phyloP scores from a whole-genome alignment of 2,113 vertebrate species.

The Rutilus rutilus region DNA sequence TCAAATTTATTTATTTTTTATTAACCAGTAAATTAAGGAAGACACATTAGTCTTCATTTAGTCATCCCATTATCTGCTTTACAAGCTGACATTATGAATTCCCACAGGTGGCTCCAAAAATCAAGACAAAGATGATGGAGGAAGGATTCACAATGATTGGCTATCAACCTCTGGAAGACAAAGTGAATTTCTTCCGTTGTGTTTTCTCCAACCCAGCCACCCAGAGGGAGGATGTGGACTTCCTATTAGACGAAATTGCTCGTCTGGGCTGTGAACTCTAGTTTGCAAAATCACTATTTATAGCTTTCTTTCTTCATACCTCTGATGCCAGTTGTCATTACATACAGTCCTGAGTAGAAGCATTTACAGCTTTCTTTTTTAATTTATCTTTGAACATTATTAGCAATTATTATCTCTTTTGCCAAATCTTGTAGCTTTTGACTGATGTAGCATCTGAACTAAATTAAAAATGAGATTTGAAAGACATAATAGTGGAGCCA shows the following conservation, averaged over 20 bases:
- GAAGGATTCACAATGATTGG: conserved; percentile 67
- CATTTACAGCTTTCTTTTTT: neutral
- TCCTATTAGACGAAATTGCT: conserved; percentile 73
- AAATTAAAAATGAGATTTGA: neutral
- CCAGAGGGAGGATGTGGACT: conserved; percentile 70
- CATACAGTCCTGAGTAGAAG: neutral
- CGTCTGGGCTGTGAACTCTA: conserved; percentile 68
- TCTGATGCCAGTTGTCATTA: neutral
- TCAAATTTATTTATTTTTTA: too few species aligned
- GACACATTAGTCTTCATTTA: neutral
- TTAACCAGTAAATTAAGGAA: neutral
- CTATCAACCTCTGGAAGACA: conserved; percentile 69
- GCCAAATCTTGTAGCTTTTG: neutral
- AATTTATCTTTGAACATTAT: neutral
- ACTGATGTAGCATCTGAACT: neutral
- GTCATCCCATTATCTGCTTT: neutral
- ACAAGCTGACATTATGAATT: conserved; percentile 7
- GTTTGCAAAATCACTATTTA: neutral
- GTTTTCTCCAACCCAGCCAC: conserved; percentile 76
- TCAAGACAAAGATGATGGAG: conserved; percentile 76
- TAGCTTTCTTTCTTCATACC: neutral
- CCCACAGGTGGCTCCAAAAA: conserved; percentile 71
- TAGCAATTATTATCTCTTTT: neutral
- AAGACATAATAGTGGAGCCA: neutral
- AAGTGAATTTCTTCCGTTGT: conserved; percentile 74